Evolutionary conservation across 2,888 invertebrate genomes (phyloP), one percentile per base, ranked within the genome.

Genomic region (Dryadula phaetusa): DNA sequence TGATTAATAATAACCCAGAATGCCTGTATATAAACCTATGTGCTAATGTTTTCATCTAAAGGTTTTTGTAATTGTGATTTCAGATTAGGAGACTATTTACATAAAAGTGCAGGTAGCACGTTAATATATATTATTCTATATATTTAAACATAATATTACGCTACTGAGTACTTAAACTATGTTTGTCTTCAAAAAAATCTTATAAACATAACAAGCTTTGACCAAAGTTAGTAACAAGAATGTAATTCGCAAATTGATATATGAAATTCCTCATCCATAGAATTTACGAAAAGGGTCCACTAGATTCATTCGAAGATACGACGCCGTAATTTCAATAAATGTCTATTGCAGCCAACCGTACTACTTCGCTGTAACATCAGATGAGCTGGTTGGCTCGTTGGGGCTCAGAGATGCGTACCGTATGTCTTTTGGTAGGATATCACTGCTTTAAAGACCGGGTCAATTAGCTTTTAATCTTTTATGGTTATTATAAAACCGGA

Each of bases 271-370:
- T 66, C 42, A 53, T 42, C 62, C 70, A 64, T 70, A 66, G 65
- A 72, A 67, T 69, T 72, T 58, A 61, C 65, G 54, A 65, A 62
- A 72, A 71, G 78, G 80, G 81, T 78, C 52, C 77, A 76, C 73
- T 37, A 83, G 86, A 85, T 87, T 79, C 71, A 71, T 77, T 77
- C 64, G 69, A 62, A 74, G 87, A 87, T 88, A 87, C 72, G 78
- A 72, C 73, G 76, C 74, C 75, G 80, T 86, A 81, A 87, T 85
- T 87, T 85, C 82, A 83, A 87, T 87, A 85, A 86, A 85, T 77
- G 84, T 83, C 86, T 73, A 78, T 79, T 78, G 79, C 82, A 82
- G 64, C 72, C 64, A 66, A 67, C 70, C 73, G 72, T 75, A 75
- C 70, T 69, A 68, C 69, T 72, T 69, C 46, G 46, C 52, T 66